phyloP scores from a whole-genome alignment of 2,797 vertebrate genomes.

The Paramormyrops hopkinsi region DNA sequence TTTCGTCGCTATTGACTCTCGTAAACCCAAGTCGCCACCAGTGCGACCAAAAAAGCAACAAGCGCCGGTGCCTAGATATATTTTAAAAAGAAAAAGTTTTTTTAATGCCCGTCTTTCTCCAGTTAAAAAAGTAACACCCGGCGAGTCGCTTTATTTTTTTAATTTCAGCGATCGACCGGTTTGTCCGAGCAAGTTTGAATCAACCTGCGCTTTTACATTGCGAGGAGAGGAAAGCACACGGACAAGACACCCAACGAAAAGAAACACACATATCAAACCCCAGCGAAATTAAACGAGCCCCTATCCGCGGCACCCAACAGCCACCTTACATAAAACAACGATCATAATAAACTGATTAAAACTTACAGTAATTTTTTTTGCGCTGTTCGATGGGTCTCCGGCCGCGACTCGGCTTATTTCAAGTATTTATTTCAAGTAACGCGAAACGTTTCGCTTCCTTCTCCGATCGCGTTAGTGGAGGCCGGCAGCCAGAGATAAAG shows the following conservation, averaged over 20 bases:
- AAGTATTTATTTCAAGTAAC: conserved; percentile 56
- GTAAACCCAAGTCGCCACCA: conserved; percentile 51
- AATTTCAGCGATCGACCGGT: conserved; percentile 17
- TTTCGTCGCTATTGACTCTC: conserved; percentile 41
- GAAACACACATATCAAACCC: conserved; percentile 42
- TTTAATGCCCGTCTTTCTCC: neutral
- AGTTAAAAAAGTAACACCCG: neutral
- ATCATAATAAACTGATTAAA: conserved; percentile 44
- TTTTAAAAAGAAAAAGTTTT: conserved; percentile 27
- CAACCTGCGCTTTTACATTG: conserved; percentile 38
- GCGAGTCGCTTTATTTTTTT: conserved; percentile 13
- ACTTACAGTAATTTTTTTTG: conserved; percentile 67
- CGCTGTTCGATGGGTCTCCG: conserved; percentile 65
- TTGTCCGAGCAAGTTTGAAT: conserved; percentile 47
- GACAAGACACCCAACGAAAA: conserved; percentile 48
- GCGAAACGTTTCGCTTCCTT: conserved; percentile 56
- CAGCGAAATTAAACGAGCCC: conserved; percentile 19
- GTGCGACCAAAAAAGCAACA: conserved; percentile 31
- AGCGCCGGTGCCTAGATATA: conserved; percentile 35
- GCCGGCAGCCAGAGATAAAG: conserved; percentile 71
- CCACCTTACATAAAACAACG: neutral
- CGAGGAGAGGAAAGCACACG: conserved; percentile 26
- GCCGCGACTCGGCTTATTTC: conserved; percentile 46
- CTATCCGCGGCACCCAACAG: neutral
- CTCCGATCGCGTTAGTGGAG: conserved; percentile 64